Conservation (phyloP, 1,140 invertebrate species). For the Anagrus nilaparvatae region DNA sequence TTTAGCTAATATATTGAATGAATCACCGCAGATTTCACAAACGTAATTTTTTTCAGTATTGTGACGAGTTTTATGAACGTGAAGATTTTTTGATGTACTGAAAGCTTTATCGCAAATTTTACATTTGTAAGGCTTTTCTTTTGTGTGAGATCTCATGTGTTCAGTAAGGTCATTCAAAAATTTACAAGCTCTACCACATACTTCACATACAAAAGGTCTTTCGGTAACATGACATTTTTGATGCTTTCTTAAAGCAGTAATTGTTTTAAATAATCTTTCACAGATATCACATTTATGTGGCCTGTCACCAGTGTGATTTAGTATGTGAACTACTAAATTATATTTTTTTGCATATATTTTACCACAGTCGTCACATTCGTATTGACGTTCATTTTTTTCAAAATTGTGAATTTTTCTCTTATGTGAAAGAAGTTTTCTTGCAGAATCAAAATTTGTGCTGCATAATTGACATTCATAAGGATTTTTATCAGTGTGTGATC, state of each 20-base stretch:
- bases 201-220: conserved; percentile 56
- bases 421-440: no score
- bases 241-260: conserved; percentile 66
- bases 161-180: conserved; percentile 64
- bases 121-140: conserved; percentile 77
- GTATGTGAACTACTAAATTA: conserved; percentile 59
- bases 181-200: conserved; percentile 66
- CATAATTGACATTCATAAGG: no score
- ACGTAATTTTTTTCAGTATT: no score
- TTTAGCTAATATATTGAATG: no score
- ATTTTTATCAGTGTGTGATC: no score
- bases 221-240: conserved; percentile 61
- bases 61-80: no score
- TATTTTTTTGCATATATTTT: conserved; percentile 57
- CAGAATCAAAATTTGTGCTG: no score
- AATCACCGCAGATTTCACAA: no score
- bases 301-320: conserved; percentile 55
- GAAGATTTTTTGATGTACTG: conserved; percentile 25
- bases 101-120: conserved; percentile 67
- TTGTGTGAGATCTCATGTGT: conserved; percentile 73
- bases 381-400: no score
- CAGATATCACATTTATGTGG: conserved; percentile 58
- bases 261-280: conserved; percentile 63
- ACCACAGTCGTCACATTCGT: conserved; percentile 53
- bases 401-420: no score